These are phyloP conservation scores for Odobenus rosmarus DNA, from an alignment of 2,113 vertebrate genomes.

Conservation along the genomic window DNA sequence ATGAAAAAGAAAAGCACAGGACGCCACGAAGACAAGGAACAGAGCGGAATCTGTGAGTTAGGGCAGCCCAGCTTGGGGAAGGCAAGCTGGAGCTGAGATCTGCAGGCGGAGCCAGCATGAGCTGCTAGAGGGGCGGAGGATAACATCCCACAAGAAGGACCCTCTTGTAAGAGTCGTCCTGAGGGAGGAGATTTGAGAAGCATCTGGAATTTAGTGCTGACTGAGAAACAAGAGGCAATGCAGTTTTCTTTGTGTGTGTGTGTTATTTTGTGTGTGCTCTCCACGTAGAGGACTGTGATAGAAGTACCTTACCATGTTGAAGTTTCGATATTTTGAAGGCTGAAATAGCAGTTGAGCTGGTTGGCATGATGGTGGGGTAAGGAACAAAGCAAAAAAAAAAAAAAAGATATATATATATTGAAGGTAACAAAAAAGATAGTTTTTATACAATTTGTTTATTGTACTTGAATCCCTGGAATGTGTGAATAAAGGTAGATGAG, in stretches of 20 bases:
- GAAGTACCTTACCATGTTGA: background rate
- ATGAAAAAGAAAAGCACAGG: no score
- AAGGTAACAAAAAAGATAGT: background rate
- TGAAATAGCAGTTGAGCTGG: background rate
- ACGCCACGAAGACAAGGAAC: background rate
- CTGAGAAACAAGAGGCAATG: background rate
- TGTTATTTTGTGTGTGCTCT: background rate
- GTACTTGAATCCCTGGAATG: background rate
- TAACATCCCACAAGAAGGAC: rapidly evolving
- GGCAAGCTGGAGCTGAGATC: no score
- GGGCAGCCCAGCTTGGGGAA: background rate
- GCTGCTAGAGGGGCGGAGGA: no score
- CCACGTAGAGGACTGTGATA: rapidly evolving
- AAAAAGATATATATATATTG: no score
- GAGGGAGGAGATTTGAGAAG: background rate
- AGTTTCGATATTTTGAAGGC: background rate
- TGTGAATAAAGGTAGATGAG: background rate
- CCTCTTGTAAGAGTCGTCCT: rapidly evolving
- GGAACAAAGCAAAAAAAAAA: no score
- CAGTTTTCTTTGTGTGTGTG: rapidly evolving
- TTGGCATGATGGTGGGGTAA: rapidly evolving
- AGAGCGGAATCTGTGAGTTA: no score
- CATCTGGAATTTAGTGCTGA: background rate
- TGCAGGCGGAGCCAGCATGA: no score
- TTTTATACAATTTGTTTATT: background rate